Evolutionary conservation across 2,797 vertebrate species (phyloP).

Genomic region (Hydrophis major): DNA sequence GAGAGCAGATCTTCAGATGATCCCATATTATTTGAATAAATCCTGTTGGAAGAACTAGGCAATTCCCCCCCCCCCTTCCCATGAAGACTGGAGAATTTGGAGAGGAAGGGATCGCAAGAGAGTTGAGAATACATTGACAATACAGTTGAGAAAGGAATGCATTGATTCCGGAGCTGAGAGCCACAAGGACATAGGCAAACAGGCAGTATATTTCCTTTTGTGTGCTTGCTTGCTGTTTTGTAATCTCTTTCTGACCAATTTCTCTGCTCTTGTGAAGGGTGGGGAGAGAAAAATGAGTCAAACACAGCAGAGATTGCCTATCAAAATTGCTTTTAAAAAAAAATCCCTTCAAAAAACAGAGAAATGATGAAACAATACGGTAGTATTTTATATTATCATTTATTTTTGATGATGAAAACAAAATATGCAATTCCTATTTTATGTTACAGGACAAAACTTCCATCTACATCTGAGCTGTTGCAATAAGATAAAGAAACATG

Average conservation of each 20-base stretch:
- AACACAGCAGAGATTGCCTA: neutral
- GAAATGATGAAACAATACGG: neutral
- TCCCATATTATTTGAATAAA: conserved; percentile 51
- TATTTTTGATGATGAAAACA: neutral
- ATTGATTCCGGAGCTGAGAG: neutral
- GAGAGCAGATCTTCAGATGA: conserved; percentile 74
- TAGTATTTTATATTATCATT: neutral
- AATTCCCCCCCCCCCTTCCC: neutral
- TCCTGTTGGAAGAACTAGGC: conserved; percentile 52
- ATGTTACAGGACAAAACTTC: neutral
- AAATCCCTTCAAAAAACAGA: neutral
- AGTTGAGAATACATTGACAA: neutral
- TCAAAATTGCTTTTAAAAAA: neutral
- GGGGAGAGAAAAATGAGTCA: neutral
- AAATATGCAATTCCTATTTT: neutral
- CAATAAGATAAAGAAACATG: neutral
- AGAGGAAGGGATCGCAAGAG: neutral
- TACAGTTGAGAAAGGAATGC: neutral
- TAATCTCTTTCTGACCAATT: neutral
- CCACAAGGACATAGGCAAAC: neutral
- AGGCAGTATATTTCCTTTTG: neutral
- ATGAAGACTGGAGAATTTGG: neutral
- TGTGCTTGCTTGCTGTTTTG: neutral
- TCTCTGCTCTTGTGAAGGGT: neutral
- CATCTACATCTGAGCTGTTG: neutral